Evolutionary conservation across 2,888 invertebrate species (phyloP), one percentile per base, ranked within the genome.

Genomic region (Volucella inflata): DNA sequence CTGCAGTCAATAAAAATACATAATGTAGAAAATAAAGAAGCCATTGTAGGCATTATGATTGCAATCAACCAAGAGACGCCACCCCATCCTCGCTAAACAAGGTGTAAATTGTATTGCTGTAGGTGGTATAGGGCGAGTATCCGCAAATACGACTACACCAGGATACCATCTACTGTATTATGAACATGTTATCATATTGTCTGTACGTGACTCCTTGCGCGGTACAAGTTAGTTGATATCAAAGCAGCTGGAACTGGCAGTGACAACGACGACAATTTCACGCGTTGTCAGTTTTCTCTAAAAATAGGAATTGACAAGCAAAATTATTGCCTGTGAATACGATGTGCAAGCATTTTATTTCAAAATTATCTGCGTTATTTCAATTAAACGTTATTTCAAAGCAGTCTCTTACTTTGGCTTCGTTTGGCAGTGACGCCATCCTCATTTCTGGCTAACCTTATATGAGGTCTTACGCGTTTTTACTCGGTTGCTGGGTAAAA

Each of bases 211-310:
- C 55, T 57, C 72, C 77, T 67, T 78, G 64, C 72, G 9, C 12
- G 11, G 38, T n/a, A 59, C n/a, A 48, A 36, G 51, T 36, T 42
- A 42, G n/a, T 11, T 30, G 53, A 51, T 67, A 59, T 12, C 12
- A 30, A 51, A 12, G 14, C 8, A 17, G 40, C 68, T 48, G 21
- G 62, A 50, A 1, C 36, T 10, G 17, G 44, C 65, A 55, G 42
- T 72, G 62, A 55, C 59, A 72, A 62, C 77, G 65, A 46, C 50
- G 21, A 77, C 72, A 72, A 82, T 82, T 77, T 82, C 55, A 82
- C 72, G 82, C 68, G 50, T 68, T 78, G 77, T 64, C 82, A 77
- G 55, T 72, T 77, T 48, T 62, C 21, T 38, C 62, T 78, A 67
- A 55, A 77, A 77, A 82, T 76, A 82, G 71, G 76, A 38, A 16